Base-by-base conservation (phyloP, 2,888 invertebrate genomes). In the Pyrochroa serraticornis region DNA sequence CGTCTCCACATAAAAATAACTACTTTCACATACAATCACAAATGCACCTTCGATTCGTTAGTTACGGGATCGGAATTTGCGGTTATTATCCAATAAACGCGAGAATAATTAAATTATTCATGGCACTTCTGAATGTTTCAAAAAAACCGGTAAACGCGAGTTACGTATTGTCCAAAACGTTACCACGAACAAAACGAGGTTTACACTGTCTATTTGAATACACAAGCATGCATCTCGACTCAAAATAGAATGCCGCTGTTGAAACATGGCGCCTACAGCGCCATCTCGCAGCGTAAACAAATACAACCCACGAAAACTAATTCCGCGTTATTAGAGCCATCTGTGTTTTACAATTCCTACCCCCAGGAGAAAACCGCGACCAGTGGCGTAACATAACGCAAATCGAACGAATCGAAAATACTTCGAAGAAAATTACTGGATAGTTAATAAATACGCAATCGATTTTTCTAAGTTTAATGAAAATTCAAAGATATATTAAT, bases 1-100 rank as follows among this genome's bases (percentile, higher is more conserved):
- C 54, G 54, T 50, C 42, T 30, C 13, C 56, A 49, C 50, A 55
- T 44, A 56, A 56, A 56, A 56, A 56, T 56, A 56, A 56, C 56
- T 56, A 56, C 56, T 56, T 56, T 56, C 56, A 49, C 56, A 39
- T 41, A n/a, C 14, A 53, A 41, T 46, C 53, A 14, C 8, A 31
- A 36, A 41, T 37, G 37, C 9, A 52, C 38, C 44, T 52, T 44
- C 41, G 10, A 9, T 52, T 52, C 42, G 9, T 36, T 50, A n/a
- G 36, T 22, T 22, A 34, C 9, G 31, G 13, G 14, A 5, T 39
- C 39, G 48, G n/a, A 22, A 38, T 38, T 39, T 49, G 22, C 5
- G 22, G 22, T 22, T 22, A 22, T 22, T 22, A 22, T 22, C 22
- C 22, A 22, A 22, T 48, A 33, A 45, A 45, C 10, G 10, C 22